Percentiles rank a stretch among this genome's conserved stretches.
Conservation (phyloP, 2,113 vertebrate genomes). For the Nycticryphes semicollaris region DNA sequence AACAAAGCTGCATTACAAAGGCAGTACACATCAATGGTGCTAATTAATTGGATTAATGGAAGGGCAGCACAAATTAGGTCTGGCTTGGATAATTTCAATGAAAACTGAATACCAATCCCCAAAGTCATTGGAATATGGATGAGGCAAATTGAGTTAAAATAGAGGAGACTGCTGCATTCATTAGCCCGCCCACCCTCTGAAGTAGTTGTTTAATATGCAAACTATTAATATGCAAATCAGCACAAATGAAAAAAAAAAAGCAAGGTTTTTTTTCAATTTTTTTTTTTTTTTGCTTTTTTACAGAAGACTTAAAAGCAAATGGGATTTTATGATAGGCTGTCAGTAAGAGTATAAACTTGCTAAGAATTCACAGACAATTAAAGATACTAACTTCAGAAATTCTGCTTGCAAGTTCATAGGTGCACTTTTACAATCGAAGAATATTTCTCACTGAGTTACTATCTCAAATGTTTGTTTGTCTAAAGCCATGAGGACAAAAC, state of each 20-base stretch:
- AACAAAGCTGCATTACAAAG: constrained; percentile 88
- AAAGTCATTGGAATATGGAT: constrained; percentile 93
- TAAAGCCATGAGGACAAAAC: background rate
- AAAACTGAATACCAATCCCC: constrained; percentile 88
- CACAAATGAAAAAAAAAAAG: constrained; percentile 80
- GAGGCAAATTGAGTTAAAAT: constrained; percentile 98
- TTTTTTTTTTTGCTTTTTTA: background rate
- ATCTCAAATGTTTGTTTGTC: background rate
- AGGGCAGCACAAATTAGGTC: constrained; percentile 88
- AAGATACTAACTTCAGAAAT: background rate
- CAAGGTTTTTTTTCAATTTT: background rate
- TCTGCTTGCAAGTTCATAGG: background rate
- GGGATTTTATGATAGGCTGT: background rate
- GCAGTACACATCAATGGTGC: constrained; percentile 86
- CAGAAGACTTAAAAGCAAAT: background rate
- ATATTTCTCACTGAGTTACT: background rate
- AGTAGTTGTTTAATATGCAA: constrained; percentile 97
- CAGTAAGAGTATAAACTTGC: background rate
- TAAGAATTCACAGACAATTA: background rate
- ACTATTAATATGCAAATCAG: constrained; percentile 98
- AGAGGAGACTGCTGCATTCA: constrained; percentile 92
- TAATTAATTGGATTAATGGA: constrained; percentile 99
- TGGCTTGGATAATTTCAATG: constrained; percentile 87
- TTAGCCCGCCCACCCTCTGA: constrained; percentile 96
- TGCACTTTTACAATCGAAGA: background rate